phyloP scores from a whole-genome alignment of 2,113 vertebrate species.

The Syrrhaptes paradoxus region DNA sequence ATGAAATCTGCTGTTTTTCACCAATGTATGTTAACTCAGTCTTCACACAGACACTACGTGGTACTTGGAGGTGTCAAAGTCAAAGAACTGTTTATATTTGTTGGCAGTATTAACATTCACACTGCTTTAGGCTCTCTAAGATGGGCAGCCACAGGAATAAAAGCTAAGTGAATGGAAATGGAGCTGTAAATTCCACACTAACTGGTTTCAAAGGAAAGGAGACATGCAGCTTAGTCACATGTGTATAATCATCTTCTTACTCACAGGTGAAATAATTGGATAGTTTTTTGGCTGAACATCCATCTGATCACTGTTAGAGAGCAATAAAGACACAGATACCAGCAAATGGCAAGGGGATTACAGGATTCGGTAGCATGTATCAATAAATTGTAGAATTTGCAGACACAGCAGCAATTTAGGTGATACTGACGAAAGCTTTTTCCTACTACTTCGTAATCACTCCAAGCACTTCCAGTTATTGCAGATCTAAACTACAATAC shows the following conservation, averaged over 20 bases:
- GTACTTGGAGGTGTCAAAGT: not conserved
- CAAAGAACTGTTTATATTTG: not conserved
- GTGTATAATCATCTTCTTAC: not conserved
- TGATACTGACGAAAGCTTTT: not conserved
- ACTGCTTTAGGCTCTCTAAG: not conserved
- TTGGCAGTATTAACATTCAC: not conserved
- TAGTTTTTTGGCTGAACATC: not conserved
- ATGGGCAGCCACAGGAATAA: not conserved
- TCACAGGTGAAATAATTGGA: not conserved
- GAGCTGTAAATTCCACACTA: not conserved
- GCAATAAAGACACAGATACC: not conserved
- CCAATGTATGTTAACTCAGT: not conserved
- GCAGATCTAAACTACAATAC: not conserved
- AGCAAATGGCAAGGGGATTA: not conserved
- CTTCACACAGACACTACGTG: not conserved
- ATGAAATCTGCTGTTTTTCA: not conserved
- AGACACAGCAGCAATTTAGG: not conserved
- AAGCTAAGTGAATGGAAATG: not conserved
- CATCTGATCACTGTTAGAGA: not conserved
- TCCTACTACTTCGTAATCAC: not conserved
- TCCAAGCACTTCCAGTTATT: not conserved
- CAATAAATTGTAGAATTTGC: not conserved
- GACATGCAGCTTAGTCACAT: not conserved
- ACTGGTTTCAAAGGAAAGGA: not conserved
- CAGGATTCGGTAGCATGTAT: not conserved